These are phyloP conservation scores for Habroteleia sp. DNA, from an alignment of 2,888 invertebrate genomes.

Conservation along the genomic window DNA sequence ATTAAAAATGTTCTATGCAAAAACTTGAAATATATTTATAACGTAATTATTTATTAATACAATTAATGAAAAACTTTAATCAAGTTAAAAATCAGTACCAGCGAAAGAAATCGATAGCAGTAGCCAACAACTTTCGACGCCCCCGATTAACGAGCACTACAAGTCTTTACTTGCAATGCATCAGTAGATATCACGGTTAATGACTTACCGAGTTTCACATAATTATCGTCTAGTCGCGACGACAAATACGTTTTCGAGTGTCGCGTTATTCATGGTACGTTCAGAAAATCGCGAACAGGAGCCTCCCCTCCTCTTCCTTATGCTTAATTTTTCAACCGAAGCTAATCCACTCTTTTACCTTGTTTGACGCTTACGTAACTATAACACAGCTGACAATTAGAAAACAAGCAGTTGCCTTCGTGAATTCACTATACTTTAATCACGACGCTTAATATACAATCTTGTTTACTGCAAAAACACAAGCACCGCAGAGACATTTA, in stretches of 20 bases:
- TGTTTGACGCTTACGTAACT: constrained; percentile 7
- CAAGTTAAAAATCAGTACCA: neutral
- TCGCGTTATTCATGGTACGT: constrained; percentile 11
- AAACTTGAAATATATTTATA: too few species aligned
- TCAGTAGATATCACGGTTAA: constrained; percentile 7
- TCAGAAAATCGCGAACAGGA: neutral
- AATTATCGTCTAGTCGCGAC: constrained; percentile 9
- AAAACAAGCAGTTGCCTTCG: too few species aligned
- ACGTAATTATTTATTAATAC: too few species aligned
- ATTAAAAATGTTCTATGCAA: too few species aligned
- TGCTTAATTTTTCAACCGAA: constrained; percentile 19
- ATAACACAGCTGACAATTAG: neutral
- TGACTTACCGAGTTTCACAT: constrained; percentile 4
- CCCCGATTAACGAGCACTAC: constrained; percentile 1
- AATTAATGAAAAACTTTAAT: too few species aligned
- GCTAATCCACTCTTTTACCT: constrained; percentile 21
- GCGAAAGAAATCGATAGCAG: neutral
- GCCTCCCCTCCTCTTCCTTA: neutral
- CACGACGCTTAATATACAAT: too few species aligned
- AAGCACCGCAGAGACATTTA: too few species aligned
- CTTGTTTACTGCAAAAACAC: too few species aligned
- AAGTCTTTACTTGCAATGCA: neutral
- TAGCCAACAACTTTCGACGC: constrained; percentile 1
- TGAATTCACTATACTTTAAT: too few species aligned
- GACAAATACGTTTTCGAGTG: constrained; percentile 17